Evolutionary conservation across 35 echinoderm and acorn worm genomes (phyloP).

Genomic region (Lytechinus pictus): DNA sequence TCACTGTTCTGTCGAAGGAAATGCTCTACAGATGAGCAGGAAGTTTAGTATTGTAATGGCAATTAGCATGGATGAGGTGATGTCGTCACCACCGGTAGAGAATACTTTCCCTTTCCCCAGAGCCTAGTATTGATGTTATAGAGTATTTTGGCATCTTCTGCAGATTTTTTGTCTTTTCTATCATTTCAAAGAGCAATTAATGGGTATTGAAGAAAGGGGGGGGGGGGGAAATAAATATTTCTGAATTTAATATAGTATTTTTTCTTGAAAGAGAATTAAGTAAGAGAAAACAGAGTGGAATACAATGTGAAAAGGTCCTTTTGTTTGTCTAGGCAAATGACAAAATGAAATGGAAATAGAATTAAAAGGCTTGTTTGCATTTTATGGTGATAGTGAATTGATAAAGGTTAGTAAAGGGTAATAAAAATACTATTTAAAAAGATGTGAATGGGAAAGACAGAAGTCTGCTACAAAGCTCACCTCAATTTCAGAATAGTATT

Average conservation of each 20-base stretch:
- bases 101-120: not conserved
- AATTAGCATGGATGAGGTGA: not conserved
- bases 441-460: no score
- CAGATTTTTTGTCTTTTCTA: no score
- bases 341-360: not conserved
- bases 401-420: no score
- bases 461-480: no score
- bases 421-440: no score
- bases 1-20: not conserved
- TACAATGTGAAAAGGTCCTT: not conserved
- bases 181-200: not conserved
- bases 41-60: not conserved
- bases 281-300: not conserved
- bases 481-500: no score
- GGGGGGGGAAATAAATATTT: not conserved
- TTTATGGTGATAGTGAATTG: no score
- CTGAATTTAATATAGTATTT: not conserved
- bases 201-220: not conserved
- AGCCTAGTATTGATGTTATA: not conserved
- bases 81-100: not conserved
- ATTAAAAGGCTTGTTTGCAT: no score
- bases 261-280: no score
- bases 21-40: not conserved
- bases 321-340: not conserved
- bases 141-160: no score